Evolutionary conservation across 2,888 invertebrate genomes (phyloP), one percentile per base, ranked within the genome.

Genomic region (Cremastinae sp.): DNA sequence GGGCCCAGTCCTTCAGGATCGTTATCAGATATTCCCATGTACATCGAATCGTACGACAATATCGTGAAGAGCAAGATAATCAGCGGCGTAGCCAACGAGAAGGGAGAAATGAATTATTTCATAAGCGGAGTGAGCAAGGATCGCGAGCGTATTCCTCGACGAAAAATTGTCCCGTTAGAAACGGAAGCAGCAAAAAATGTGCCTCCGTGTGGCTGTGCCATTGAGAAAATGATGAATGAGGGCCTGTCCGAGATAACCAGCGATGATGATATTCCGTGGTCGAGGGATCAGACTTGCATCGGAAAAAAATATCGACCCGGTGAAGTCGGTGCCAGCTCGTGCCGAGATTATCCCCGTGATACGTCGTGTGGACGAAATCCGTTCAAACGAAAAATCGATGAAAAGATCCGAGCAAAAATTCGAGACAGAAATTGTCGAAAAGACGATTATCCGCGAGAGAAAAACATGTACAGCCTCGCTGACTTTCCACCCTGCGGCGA

Each of bases 131-230:
- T 82, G 1, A 76, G 75, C 0, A 80, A 83, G 41, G 79, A 81
- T 0, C 56, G 76, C 1, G 74, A 83, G 20, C 85, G 80, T 20
- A 61, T 83, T n/a, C 81, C 84, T 1, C 51, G 59, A 9, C 75
- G 56, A 49, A 55, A 56, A 12, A 53, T 80, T 7, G 37, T 79
- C 10, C 55, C 55, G 39, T 49, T 1, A 9, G 16, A 41, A 1
- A 16, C 43, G 12, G 51, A 53, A 72, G 58, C 77, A 2, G 28
- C 78, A 7, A 85, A 69, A 65, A 86, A 87, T 43, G 83, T 88
- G 35, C 85, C 84, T 14, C 82, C 87, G 0, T 88, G 88, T 41
- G 77, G 65, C 4, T 88, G 88, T 47, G 79, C 80, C 0, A 80
- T 84, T 45, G 81, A 83, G 5, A 80, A 81, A 71, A 77, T 83